Evolutionary conservation across 2,888 invertebrate species (phyloP).

Genomic region (Galeopsomyia nigrocyanea): DNA sequence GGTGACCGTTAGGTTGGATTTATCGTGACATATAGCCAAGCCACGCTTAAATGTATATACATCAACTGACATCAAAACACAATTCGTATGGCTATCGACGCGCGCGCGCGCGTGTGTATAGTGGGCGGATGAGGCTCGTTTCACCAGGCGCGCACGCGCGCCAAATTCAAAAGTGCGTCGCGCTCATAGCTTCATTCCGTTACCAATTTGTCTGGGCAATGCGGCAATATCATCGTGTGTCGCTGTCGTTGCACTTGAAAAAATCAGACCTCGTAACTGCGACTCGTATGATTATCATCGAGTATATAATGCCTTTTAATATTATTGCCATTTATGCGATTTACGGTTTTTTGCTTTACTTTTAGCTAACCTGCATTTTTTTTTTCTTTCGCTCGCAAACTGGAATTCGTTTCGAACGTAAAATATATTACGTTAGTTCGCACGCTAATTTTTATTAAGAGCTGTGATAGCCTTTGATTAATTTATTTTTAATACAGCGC

Average conservation of each 20-base stretch:
- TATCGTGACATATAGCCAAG: slow-evolving; percentile 29
- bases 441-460: too few species aligned
- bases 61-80: slow-evolving; percentile 44
- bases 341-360: neutral
- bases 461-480: too few species aligned
- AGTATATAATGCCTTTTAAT: slow-evolving; percentile 10
- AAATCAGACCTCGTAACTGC: slow-evolving; percentile 13
- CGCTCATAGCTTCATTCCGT: slow-evolving; percentile 37
- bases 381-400: neutral
- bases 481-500: too few species aligned
- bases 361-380: neutral
- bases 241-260: slow-evolving; percentile 41
- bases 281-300: slow-evolving; percentile 21
- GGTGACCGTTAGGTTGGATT: slow-evolving; percentile 43
- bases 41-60: slow-evolving; percentile 18
- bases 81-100: neutral
- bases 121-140: slow-evolving; percentile 43
- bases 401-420: neutral
- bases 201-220: slow-evolving; percentile 29
- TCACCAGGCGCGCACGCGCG: slow-evolving; percentile 46
- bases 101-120: slow-evolving; percentile 22
- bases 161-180: slow-evolving; percentile 47
- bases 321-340: neutral
- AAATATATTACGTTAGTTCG: too few species aligned
- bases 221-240: slow-evolving; percentile 20